Evolutionary conservation across 2,113 vertebrate genomes (phyloP).

Genomic region (Hydrolagus affinis): DNA sequence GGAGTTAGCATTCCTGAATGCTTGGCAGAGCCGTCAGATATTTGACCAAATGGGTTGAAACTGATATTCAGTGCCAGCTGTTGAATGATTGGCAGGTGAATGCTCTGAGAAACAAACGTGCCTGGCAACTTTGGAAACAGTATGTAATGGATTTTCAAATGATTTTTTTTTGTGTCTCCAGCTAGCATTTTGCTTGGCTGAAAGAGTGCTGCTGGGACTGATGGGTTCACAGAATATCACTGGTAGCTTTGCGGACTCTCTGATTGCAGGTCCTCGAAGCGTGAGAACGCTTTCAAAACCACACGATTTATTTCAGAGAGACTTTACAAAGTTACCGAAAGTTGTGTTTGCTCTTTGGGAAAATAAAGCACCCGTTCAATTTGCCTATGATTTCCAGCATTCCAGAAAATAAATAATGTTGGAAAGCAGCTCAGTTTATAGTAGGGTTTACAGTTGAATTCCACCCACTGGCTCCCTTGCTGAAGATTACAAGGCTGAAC

Average conservation of each 20-base stretch:
- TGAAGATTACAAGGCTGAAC: slow-evolving; percentile 76
- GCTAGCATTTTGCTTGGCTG: not conserved
- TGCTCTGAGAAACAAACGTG: not conserved
- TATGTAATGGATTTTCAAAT: not conserved
- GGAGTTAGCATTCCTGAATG: not conserved
- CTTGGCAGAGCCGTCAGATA: not conserved
- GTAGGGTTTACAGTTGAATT: slow-evolving; percentile 73
- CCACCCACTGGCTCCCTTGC: slow-evolving; percentile 75
- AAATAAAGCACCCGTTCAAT: slow-evolving; percentile 52
- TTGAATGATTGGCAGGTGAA: slow-evolving; percentile 21
- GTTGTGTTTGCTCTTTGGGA: slow-evolving; percentile 34
- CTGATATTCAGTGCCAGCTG: not conserved
- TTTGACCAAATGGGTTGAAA: not conserved
- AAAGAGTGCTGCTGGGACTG: not conserved
- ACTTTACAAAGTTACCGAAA: slow-evolving; percentile 62
- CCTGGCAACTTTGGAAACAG: not conserved
- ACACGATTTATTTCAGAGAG: slow-evolving; percentile 48
- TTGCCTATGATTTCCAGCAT: slow-evolving; percentile 67
- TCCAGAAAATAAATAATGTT: slow-evolving; percentile 77
- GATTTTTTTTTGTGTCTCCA: not conserved
- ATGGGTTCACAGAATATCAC: not conserved
- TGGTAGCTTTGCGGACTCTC: not conserved
- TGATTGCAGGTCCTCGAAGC: slow-evolving; percentile 33
- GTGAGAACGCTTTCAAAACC: slow-evolving; percentile 44
- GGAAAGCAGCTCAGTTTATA: slow-evolving; percentile 78